phyloP scores from a whole-genome alignment of 1,140 invertebrate genomes.

The Micrasema minimum region DNA sequence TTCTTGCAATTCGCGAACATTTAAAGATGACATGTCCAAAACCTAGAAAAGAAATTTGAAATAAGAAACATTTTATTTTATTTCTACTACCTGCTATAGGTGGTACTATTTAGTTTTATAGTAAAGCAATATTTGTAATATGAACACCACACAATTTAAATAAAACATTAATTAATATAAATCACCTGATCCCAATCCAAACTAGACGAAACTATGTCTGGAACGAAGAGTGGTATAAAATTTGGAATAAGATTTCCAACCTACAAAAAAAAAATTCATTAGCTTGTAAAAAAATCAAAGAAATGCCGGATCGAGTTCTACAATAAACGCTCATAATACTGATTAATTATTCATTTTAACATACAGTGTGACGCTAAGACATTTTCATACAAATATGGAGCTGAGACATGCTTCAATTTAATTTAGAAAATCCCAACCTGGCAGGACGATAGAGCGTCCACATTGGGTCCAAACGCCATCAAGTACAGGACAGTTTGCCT shows the following conservation, averaged over 20 bases:
- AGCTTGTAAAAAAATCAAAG: neutral
- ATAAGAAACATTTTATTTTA: slow-evolving; percentile 23
- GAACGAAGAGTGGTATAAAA: slow-evolving; percentile 59
- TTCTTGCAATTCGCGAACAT: slow-evolving; percentile 69
- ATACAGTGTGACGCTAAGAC: too few relatives aligned
- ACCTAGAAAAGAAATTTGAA: slow-evolving; percentile 53
- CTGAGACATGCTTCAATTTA: too few relatives aligned
- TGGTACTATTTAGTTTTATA: neutral
- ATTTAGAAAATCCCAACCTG: slow-evolving; percentile 46
- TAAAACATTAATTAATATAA: neutral
- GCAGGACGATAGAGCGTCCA: slow-evolving; percentile 38
- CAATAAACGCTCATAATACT: too few relatives aligned
- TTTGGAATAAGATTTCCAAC: slow-evolving; percentile 60
- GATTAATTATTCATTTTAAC: too few relatives aligned
- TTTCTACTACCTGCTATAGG: slow-evolving; percentile 15
- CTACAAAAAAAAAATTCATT: slow-evolving; percentile 53
- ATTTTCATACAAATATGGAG: too few relatives aligned
- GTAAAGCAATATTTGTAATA: neutral
- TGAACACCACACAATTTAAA: neutral
- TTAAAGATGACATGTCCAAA: slow-evolving; percentile 58
- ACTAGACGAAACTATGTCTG: slow-evolving; percentile 59
- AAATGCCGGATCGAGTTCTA: too few relatives aligned
- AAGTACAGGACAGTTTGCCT: slow-evolving; percentile 57
- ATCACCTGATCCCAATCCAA: slow-evolving; percentile 65
- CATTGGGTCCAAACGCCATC: slow-evolving; percentile 59